Evolutionary conservation across 64 coral and sea anemone species (phyloP).

Genomic region (Montipora efflorescens): DNA sequence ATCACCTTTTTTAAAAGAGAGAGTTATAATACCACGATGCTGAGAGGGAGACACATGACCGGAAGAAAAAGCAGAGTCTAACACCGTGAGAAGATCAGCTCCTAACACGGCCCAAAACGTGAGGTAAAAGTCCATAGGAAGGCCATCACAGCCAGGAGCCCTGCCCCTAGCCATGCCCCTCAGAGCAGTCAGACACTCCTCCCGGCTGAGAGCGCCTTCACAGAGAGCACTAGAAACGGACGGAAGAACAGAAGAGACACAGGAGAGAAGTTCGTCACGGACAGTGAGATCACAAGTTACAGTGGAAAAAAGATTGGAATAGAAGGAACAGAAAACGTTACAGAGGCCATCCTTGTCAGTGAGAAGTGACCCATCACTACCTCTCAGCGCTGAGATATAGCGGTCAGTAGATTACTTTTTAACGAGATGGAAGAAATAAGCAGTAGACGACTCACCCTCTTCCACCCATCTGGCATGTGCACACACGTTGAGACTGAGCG

Average conservation of each 20-base stretch:
- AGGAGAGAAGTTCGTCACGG: background rate
- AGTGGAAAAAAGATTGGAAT: background rate
- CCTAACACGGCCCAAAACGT: conserved; percentile 35
- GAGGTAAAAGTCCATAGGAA: conserved; percentile 53
- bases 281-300: background rate
- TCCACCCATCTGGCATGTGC: conserved; percentile 31
- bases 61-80: background rate
- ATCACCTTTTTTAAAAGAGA: conserved; percentile 32
- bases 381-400: background rate
- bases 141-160: conserved; percentile 38
- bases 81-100: background rate
- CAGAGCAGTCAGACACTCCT: conserved; percentile 15
- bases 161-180: conserved; percentile 24
- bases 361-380: background rate
- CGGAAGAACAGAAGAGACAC: background rate
- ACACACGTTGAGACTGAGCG: conserved; percentile 27
- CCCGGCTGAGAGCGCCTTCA: background rate
- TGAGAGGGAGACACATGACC: background rate
- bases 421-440: conserved; percentile 15
- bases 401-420: background rate
- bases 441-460: conserved; percentile 41
- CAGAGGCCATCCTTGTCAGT: background rate
- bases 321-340: background rate
- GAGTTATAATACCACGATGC: background rate
- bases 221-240: background rate